A percentile compares a stretch with the other conserved stretches of the same genome.
phyloP scores from a whole-genome alignment of 2,888 invertebrate genomes.

The Tetragnatha montana region DNA sequence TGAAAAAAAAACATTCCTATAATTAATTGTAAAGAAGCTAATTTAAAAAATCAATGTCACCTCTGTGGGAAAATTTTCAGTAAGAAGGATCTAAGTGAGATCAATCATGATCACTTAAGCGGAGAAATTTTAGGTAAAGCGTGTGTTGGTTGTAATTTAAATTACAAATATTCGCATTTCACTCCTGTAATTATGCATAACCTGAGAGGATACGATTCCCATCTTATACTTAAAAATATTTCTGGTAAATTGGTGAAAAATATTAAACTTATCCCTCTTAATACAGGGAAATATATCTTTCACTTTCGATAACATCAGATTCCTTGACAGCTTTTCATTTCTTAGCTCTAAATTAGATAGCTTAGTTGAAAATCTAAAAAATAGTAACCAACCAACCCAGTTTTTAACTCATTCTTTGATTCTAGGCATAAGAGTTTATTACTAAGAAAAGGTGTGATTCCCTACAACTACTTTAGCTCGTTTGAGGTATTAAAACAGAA shows the following conservation, averaged over 20 bases:
- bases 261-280: constrained; percentile 27
- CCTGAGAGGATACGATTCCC: constrained; percentile 14
- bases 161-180: background rate
- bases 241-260: constrained; percentile 2
- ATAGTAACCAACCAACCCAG: background rate
- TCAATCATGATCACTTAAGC: constrained; percentile 31
- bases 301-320: constrained; percentile 54
- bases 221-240: constrained; percentile 23
- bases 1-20: background rate
- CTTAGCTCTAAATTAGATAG: too few relatives aligned
- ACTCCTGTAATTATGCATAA: constrained; percentile 16
- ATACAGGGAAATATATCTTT: constrained; percentile 64
- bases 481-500: constrained; percentile 6
- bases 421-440: background rate
- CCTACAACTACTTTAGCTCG: constrained; percentile 30
- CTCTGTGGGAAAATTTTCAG: constrained; percentile 5
- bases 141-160: constrained; percentile 13
- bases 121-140: constrained; percentile 21
- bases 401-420: constrained; percentile 19
- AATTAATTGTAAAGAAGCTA: background rate
- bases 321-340: too few relatives aligned
- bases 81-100: background rate
- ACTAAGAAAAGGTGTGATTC: constrained; percentile 25
- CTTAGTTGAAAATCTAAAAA: constrained; percentile 64
- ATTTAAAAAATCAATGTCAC: background rate